A percentile compares a stretch with the other conserved stretches of the same genome.
Evolutionary conservation across 1,140 invertebrate species (phyloP).

Genomic region (Leucophenga varia): DNA sequence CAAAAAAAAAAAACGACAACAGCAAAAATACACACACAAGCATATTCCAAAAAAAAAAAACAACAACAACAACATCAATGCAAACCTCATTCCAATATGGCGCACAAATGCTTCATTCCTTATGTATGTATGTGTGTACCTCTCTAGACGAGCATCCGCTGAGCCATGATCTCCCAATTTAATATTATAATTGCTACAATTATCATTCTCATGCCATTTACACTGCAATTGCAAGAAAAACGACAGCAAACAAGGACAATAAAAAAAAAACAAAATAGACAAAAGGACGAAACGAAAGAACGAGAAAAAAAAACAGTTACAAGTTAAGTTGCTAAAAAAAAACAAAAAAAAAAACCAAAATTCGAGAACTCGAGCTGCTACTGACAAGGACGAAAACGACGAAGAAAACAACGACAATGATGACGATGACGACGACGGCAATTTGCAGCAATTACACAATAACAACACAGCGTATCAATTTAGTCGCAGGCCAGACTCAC

Average conservation of each 20-base stretch:
- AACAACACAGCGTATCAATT: no score
- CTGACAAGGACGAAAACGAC: background rate
- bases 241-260: no score
- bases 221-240: constrained; percentile 43
- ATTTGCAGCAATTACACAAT: constrained; percentile 25
- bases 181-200: constrained; percentile 57
- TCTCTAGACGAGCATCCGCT: constrained; percentile 28
- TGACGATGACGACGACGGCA: constrained; percentile 9
- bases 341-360: no score
- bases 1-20: constrained; percentile 34
- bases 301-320: no score
- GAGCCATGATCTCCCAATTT: constrained; percentile 56
- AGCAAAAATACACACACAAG: background rate
- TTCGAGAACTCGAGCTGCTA: no score
- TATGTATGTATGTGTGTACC: background rate
- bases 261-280: constrained; percentile 29
- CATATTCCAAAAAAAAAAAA: background rate
- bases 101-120: no score
- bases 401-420: no score
- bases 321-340: constrained; percentile 30
- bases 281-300: no score
- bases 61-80: constrained; percentile 38
- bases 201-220: constrained; percentile 57
- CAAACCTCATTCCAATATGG: constrained; percentile 40
- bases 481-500: no score